Evolutionary conservation across 2,113 vertebrate genomes (phyloP).

Genomic region (Cyprinodon variegatus): DNA sequence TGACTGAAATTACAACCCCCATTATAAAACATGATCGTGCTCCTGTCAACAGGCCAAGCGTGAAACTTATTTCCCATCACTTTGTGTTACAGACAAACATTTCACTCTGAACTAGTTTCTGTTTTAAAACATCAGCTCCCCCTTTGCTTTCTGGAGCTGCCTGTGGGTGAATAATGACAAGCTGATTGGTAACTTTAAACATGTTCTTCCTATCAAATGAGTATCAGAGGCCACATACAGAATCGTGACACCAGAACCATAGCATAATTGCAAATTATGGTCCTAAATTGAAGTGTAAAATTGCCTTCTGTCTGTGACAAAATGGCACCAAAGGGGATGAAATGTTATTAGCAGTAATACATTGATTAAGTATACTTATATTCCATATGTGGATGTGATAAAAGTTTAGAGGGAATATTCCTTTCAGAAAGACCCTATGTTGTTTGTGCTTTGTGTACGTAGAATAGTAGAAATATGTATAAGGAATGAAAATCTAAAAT

Average conservation of each 20-base stretch:
- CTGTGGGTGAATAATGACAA: conserved; percentile 46
- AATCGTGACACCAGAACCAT: conserved; percentile 60
- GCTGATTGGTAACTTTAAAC: conserved; percentile 62
- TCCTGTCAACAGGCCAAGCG: conserved; percentile 10
- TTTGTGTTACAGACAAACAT: conserved; percentile 2
- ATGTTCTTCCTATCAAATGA: conserved; percentile 34
- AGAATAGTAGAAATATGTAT: neutral
- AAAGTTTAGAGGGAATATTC: conserved; percentile 3
- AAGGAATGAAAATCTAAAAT: neutral
- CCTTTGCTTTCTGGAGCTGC: conserved; percentile 9
- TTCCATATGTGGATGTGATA: neutral
- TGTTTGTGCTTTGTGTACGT: neutral
- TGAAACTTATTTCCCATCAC: conserved; percentile 11
- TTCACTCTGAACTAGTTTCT: conserved; percentile 12
- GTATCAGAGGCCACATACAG: conserved; percentile 38
- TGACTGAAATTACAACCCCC: conserved; percentile 10
- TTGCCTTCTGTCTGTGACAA: conserved; percentile 47
- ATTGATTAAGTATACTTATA: conserved; percentile 21
- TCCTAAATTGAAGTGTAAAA: conserved; percentile 41
- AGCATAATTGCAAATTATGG: conserved; percentile 65
- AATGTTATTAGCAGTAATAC: conserved; percentile 37
- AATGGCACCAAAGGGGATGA: conserved; percentile 37
- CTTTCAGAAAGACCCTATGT: neutral
- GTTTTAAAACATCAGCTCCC: conserved; percentile 12
- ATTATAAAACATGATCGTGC: conserved; percentile 14